A percentile compares a stretch with the other conserved stretches of the same genome.
Conservation (phyloP, 2,888 invertebrate species). For the Lithophane ornitopus region DNA sequence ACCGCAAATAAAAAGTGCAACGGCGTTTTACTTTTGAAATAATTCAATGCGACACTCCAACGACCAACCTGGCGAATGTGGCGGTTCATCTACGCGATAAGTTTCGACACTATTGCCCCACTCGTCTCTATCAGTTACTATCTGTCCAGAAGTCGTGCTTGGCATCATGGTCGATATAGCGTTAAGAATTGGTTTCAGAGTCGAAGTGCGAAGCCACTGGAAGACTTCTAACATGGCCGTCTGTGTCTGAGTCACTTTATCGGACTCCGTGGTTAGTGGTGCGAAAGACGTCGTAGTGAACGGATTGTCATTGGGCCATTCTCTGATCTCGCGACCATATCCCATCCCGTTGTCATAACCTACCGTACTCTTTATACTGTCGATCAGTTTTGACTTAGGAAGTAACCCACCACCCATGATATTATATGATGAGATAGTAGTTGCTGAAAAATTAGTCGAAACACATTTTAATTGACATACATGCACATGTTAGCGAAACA, state of each 20-base stretch:
- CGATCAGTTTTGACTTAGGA: conserved; percentile 88
- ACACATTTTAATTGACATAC: conserved; percentile 80
- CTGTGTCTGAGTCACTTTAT: conserved; percentile 88
- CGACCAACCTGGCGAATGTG: conserved; percentile 90
- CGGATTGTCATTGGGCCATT: conserved; percentile 89
- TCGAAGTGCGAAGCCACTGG: conserved; percentile 88
- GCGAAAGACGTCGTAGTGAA: conserved; percentile 87
- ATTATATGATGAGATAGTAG: conserved; percentile 86
- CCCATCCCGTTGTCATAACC: conserved; percentile 85
- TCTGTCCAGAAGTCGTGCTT: conserved; percentile 79
- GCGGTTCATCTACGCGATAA: conserved; percentile 89
- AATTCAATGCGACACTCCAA: conserved; percentile 85
- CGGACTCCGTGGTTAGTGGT: conserved; percentile 84
- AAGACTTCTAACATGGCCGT: conserved; percentile 89
- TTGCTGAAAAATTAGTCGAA: conserved; percentile 87
- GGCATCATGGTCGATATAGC: conserved; percentile 83
- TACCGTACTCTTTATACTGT: conserved; percentile 88
- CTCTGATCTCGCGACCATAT: conserved; percentile 84
- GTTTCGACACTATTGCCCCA: conserved; percentile 88
- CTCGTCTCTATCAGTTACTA: conserved; percentile 84
- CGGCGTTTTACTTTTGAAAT: conserved; percentile 80
- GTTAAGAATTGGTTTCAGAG: conserved; percentile 86
- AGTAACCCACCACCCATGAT: conserved; percentile 85
- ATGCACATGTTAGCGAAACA: conserved; percentile 71
- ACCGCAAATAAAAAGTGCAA: conserved; percentile 87